Conservation (phyloP, 2,888 invertebrate species). For the Adelphocoris suturalis region DNA sequence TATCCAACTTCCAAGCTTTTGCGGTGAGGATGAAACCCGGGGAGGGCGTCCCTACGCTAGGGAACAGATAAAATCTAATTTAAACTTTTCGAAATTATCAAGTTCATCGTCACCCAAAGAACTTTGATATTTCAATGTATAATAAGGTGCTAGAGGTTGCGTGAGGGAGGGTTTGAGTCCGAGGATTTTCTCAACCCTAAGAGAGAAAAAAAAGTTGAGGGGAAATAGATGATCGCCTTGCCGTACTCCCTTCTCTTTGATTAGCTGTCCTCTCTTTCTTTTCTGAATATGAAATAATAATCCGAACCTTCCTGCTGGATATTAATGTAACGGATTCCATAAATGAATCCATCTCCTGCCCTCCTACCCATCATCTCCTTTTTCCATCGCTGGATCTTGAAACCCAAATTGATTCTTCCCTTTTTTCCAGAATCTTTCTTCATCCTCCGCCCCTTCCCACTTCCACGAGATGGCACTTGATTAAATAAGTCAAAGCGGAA, state of each 20-base stretch:
- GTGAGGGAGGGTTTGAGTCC: slow-evolving; percentile 43
- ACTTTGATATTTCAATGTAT: slow-evolving; percentile 71
- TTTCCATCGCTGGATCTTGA: slow-evolving; percentile 48
- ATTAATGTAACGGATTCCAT: slow-evolving; percentile 68
- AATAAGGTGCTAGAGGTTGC: slow-evolving; percentile 60
- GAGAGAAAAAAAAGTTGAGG: slow-evolving; percentile 53
- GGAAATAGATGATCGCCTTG: slow-evolving; percentile 62
- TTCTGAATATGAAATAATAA: slow-evolving; percentile 71
- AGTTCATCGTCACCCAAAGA: slow-evolving; percentile 67
- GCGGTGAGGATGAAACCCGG: slow-evolving; percentile 23
- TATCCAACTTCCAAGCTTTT: slow-evolving; percentile 60
- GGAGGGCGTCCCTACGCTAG: slow-evolving; percentile 35
- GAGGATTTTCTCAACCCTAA: slow-evolving; percentile 30
- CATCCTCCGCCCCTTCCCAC: not conserved
- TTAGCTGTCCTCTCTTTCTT: slow-evolving; percentile 65
- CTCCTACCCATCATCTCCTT: slow-evolving; percentile 19
- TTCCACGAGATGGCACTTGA: slow-evolving; percentile 42
- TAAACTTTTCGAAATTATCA: slow-evolving; percentile 69
- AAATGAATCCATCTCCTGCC: slow-evolving; percentile 59
- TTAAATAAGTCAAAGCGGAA: slow-evolving; percentile 62
- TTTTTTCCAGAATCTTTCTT: slow-evolving; percentile 20
- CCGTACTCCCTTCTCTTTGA: slow-evolving; percentile 66
- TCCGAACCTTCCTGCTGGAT: slow-evolving; percentile 66
- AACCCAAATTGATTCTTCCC: slow-evolving; percentile 56
- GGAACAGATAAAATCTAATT: slow-evolving; percentile 70